phyloP scores from a whole-genome alignment of 2,113 vertebrate species.

The western clawed frog (Xenopus tropicalis) region UCB_Xtro_10.0 CM004446.2:99945001-99945500 shows the following conservation, averaged over 20 bases:
- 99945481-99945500: conserved; percentile 16
- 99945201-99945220: neutral
- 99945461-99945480: conserved; percentile 47
- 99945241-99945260: neutral
- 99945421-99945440: conserved; percentile 88
- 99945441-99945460: conserved; percentile 60
- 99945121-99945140: too few relatives aligned
- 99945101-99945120: too few relatives aligned
- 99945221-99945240: neutral
- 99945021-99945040: too few relatives aligned
- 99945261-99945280: conserved; percentile 91
- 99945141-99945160: too few relatives aligned
- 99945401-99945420: conserved; percentile 98
- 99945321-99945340: conserved; percentile 98
- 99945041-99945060: too few relatives aligned
- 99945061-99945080: too few relatives aligned
- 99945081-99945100: too few relatives aligned
- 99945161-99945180: too few relatives aligned
- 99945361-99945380: conserved; percentile 98
- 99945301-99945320: conserved; percentile 92
- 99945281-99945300: conserved; percentile 95
- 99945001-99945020: too few relatives aligned
- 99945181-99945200: neutral
- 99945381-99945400: conserved; percentile 99
- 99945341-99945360: conserved; percentile 97